A percentile compares a stretch with the other conserved stretches of the same genome.
phyloP scores from a whole-genome alignment of 2,888 invertebrate species.

The Tridacna crocea region DNA sequence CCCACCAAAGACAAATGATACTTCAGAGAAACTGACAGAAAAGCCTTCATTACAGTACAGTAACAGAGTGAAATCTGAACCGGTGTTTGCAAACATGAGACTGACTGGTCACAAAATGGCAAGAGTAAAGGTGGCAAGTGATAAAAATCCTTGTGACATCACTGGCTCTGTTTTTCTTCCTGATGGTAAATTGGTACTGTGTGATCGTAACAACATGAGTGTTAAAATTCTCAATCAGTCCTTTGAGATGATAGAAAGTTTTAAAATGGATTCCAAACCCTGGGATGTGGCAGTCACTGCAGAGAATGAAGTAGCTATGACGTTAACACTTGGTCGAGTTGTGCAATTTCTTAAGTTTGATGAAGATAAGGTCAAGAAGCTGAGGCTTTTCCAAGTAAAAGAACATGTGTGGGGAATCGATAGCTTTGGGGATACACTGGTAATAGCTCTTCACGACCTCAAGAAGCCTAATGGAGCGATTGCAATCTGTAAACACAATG shows the following conservation, averaged over 20 bases:
- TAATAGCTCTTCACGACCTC: slow-evolving; percentile 8
- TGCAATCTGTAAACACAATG: slow-evolving; percentile 13
- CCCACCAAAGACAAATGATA: neutral
- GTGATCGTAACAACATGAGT: slow-evolving; percentile 12
- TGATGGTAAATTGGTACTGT: slow-evolving; percentile 6
- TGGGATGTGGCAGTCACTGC: slow-evolving; percentile 20
- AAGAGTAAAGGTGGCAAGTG: neutral
- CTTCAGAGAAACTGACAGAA: neutral
- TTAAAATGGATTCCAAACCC: neutral
- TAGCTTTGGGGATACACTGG: neutral
- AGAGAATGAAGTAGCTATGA: slow-evolving; percentile 8
- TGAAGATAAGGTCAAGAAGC: neutral
- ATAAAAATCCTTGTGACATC: slow-evolving; percentile 19
- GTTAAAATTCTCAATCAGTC: neutral
- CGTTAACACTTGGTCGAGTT: neutral
- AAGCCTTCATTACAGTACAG: neutral
- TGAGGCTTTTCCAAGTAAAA: slow-evolving; percentile 5
- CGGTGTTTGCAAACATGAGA: neutral
- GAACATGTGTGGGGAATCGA: slow-evolving; percentile 21
- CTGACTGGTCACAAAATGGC: neutral
- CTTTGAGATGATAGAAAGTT: slow-evolving; percentile 1
- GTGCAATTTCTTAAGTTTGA: neutral
- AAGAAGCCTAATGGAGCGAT: neutral
- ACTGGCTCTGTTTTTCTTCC: slow-evolving; percentile 25
- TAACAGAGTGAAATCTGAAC: neutral